phyloP scores from a whole-genome alignment of 2,113 vertebrate genomes.

The Alouatta palliata region DNA sequence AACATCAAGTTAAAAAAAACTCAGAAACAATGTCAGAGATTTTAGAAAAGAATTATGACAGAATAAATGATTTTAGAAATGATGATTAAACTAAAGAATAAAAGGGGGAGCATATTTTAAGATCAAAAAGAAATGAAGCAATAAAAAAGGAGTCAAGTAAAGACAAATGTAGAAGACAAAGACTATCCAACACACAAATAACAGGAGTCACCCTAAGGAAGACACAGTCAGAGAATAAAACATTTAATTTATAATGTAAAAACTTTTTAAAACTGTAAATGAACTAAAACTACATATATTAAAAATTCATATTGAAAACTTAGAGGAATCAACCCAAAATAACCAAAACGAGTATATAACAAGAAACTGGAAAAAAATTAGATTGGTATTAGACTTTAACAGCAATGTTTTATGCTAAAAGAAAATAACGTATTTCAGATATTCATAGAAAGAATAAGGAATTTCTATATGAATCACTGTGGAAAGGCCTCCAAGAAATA shows the following conservation, averaged over 20 bases:
- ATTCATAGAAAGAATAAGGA: not conserved
- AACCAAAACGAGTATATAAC: not conserved
- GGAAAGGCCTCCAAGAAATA: not conserved
- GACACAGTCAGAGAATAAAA: not conserved
- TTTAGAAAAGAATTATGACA: slow-evolving; percentile 1
- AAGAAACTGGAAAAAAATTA: not conserved
- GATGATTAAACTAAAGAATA: not conserved
- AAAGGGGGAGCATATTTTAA: not conserved
- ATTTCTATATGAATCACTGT: not conserved
- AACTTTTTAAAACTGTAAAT: not conserved
- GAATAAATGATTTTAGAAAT: slow-evolving; percentile 24
- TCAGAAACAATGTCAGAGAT: not conserved
- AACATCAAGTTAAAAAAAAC: not conserved
- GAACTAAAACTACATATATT: not conserved
- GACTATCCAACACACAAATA: not conserved
- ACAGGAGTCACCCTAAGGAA: not conserved
- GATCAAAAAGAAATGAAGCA: not conserved
- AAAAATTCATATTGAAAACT: not conserved
- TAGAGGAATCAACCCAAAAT: not conserved
- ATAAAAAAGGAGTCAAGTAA: not conserved
- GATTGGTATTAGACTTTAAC: not conserved
- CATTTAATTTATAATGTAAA: not conserved
- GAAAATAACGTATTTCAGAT: not conserved
- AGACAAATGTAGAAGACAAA: not conserved
- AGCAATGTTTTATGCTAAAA: not conserved